Base-by-base conservation (phyloP, 2,888 invertebrate species). In the Salticus scenicus region DNA sequence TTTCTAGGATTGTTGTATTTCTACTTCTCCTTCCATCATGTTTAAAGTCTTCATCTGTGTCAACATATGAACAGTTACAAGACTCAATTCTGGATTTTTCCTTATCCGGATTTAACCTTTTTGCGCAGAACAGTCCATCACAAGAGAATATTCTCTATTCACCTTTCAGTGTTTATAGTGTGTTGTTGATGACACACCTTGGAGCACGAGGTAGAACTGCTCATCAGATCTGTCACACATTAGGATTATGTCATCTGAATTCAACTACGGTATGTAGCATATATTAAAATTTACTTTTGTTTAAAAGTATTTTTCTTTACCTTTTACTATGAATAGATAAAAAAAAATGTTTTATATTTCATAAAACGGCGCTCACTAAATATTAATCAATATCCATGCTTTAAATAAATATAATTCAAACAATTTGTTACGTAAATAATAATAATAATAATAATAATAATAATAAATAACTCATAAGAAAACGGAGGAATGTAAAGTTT, bases 141-240 rank as follows among this genome's bases (percentile, higher is more conserved):
- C 82, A 86, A 41, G 88, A 88, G 14, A 90, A 90, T 82, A 67
- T 90, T 10, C 91, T 92, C 81, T 88, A 91, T 78, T 92, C 92
- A 0, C 92, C 92, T 0, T 89, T 91, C 83, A 91, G 91, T 81
- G 90, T 92, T 37, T 90, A 90, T 42, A 89, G 90, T 20, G 91
- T 91, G n/a, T 88, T 92, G 82, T 89, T 91, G 41, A 91, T 92
- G 91, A 90, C 91, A 20, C 90, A 90, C 41, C 88, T 90, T 8
- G 92, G 92, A 14, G 91, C 92, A 17, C 89, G 88, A 66, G 90
- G 89, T 2, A 88, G 90, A 28, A 92, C 92, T 8, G 89, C 89
- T 24, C 71, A 87, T 57, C 90, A 89, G 72, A 89, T 89, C 31
- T 86, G 88, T n/a, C 72, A 85, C 24, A 77, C 88, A 0, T 73